phyloP scores from a whole-genome alignment of 2,113 vertebrate genomes.

The Perognathus longimembris region DNA sequence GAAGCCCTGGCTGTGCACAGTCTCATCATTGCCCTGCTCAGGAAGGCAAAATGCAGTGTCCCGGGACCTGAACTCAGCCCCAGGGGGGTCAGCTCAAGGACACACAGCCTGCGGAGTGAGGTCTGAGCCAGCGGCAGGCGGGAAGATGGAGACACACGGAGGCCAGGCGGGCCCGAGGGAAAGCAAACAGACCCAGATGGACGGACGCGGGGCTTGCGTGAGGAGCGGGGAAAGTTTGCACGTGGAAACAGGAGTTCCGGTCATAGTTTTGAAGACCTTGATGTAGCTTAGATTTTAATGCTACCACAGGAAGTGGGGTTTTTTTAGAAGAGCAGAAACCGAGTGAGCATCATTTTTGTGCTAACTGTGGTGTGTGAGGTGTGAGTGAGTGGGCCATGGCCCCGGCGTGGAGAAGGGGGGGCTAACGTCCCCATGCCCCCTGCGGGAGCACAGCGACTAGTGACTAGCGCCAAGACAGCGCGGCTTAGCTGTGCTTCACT shows the following conservation, averaged over 20 bases:
- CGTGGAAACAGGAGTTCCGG: background rate
- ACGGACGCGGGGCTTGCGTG: background rate
- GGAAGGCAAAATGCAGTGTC: conserved; percentile 17
- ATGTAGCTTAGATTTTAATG: background rate
- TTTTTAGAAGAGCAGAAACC: background rate
- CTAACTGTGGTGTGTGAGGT: no score
- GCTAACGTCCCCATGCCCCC: no score
- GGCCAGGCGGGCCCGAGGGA: background rate
- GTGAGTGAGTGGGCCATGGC: no score
- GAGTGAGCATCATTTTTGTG: conserved; percentile 34
- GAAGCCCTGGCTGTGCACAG: background rate
- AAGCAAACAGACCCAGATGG: background rate
- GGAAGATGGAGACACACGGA: conserved; percentile 6
- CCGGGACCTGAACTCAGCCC: conserved; percentile 32
- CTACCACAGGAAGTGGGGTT: background rate
- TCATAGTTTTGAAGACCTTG: background rate
- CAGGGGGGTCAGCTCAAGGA: background rate
- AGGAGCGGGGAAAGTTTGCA: background rate
- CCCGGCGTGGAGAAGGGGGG: no score
- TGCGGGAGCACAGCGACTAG: no score
- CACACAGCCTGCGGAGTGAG: background rate
- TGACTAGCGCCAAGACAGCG: no score
- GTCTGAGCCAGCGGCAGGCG: background rate
- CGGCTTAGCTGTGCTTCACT: no score
- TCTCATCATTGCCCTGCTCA: background rate